A percentile compares a stretch with the other conserved stretches of the same genome.
Conservation (phyloP, 2,797 vertebrate genomes). For the Macropodus opercularis region DNA sequence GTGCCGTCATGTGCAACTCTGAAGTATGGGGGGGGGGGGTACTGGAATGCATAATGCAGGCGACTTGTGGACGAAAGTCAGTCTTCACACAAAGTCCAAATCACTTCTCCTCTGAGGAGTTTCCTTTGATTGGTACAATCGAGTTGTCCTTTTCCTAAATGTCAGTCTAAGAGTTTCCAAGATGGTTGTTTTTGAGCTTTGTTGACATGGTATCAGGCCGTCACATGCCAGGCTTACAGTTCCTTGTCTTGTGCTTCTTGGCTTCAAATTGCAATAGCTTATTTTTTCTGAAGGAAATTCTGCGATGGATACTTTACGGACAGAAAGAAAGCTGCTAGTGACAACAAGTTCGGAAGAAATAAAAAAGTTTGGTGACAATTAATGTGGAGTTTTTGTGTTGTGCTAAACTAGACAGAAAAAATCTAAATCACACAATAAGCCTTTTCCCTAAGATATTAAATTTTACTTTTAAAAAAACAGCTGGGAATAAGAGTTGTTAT, state of each 20-base stretch:
- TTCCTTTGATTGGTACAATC: too few species aligned
- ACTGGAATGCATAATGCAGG: conserved; percentile 35
- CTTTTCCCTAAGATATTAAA: not conserved
- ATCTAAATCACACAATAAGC: too few species aligned
- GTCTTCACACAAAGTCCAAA: not conserved
- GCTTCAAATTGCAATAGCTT: not conserved
- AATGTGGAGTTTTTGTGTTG: too few species aligned
- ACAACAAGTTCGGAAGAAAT: too few species aligned
- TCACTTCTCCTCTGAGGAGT: not conserved
- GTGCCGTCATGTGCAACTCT: conserved; percentile 22
- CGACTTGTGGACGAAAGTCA: conserved; percentile 37
- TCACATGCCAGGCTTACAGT: not conserved
- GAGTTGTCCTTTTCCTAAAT: too few species aligned
- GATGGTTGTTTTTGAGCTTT: not conserved
- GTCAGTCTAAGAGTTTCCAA: not conserved
- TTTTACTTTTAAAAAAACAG: not conserved
- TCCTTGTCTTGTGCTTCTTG: not conserved
- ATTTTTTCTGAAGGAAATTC: too few species aligned
- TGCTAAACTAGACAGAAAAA: too few species aligned
- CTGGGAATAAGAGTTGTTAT: too few species aligned
- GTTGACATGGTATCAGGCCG: not conserved
- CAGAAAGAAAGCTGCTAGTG: too few species aligned
- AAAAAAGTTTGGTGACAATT: too few species aligned
- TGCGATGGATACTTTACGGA: too few species aligned
- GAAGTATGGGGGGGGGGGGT: conserved; percentile 13